Evolutionary conservation across 2,888 invertebrate genomes (phyloP), one percentile per base, ranked within the genome.

Genomic region (Chrysolina americana): DNA sequence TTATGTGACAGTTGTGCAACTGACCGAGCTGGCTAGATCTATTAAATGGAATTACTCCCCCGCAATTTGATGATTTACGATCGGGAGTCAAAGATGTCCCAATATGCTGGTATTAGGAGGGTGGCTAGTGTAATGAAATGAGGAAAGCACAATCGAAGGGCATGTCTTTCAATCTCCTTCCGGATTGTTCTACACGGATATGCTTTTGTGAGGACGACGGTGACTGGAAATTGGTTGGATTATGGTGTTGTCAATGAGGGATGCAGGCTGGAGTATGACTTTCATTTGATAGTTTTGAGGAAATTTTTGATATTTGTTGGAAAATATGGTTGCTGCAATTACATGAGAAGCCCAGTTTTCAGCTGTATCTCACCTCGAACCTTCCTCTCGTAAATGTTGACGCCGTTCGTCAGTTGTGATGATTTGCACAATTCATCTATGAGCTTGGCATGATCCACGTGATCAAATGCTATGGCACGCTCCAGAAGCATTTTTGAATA

Each of bases 11-110:
- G 82, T 82, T 82, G 82, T 78, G 81, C 83, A 82, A 83, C 81
- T 83, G 83, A 83, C 83, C 83, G 77, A 70, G 68, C 65, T 68
- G 36, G 47, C 70, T 73, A 70, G 76, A 79, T 77, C 81, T 82
- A 83, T 82, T 82, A 82, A 79, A 82, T 76, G 77, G 77, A 71
- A 78, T 78, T 80, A 82, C 83, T 80, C 83, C 83, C 83, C 83
- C 83, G 83, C 82, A 83, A 81, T 82, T 80, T 78, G 79, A 80
- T 83, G 82, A 82, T 82, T 83, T 83, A 83, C 82, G 78, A 75
- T 69, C 70, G 62, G 73, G 28, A 68, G 77, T 76, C 62, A 74
- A 78, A 76, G 80, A 78, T 80, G 80, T 77, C 79, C 79, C 71
- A 76, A 73, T 76, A 79, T 79, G 74, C 78, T 74, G 74, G 76